Percentiles rank a stretch among this genome's conserved stretches.
Evolutionary conservation across 2,888 invertebrate species (phyloP).

Genomic region (Lycocerus yunnanus): DNA sequence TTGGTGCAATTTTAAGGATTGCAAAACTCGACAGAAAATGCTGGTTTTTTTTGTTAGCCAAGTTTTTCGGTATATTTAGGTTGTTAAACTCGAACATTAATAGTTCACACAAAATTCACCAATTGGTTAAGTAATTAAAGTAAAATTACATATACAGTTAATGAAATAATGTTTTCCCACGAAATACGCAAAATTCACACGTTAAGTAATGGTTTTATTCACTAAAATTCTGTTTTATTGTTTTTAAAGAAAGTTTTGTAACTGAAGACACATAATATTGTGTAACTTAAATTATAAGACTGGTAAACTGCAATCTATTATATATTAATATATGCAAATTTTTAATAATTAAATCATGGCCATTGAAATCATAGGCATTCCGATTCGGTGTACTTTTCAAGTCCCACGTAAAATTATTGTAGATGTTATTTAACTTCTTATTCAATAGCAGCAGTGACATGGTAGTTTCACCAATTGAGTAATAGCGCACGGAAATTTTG

Average conservation of each 20-base stretch:
- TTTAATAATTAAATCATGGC: background rate
- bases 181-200: background rate
- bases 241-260: background rate
- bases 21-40: background rate
- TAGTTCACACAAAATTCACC: background rate
- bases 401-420: background rate
- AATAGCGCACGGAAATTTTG: too few species aligned
- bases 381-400: background rate
- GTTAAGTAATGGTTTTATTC: conserved; percentile 2
- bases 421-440: background rate
- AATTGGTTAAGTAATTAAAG: background rate
- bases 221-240: background rate
- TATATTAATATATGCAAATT: background rate
- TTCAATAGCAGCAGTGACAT: background rate
- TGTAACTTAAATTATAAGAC: background rate
- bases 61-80: background rate
- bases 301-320: background rate
- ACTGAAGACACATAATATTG: background rate
- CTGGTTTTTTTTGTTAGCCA: background rate
- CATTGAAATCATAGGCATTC: background rate
- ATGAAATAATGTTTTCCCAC: background rate
- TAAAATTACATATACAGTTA: background rate
- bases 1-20: background rate
- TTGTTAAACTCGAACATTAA: background rate
- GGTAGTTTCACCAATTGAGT: background rate